Percentiles rank a stretch among this genome's conserved stretches.
Conservation (phyloP, 35 echinoderm and acorn worm genomes). For the Stichopus chloronotus region DNA sequence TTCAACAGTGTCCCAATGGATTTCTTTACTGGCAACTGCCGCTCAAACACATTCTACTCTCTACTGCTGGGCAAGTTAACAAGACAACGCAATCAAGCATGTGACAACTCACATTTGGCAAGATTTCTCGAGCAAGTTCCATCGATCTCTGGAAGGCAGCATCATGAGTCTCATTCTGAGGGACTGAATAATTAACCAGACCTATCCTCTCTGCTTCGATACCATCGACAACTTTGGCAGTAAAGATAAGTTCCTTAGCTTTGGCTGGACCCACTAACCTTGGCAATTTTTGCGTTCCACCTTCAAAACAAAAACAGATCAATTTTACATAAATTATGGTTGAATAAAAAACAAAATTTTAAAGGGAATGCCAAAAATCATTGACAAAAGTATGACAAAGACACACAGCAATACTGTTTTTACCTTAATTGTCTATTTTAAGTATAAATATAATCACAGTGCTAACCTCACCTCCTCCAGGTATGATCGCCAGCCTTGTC, state of each 20-base stretch:
- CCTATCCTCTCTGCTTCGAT: constrained; percentile 77
- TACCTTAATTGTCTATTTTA: too few species aligned
- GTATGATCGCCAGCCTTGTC: constrained; percentile 89
- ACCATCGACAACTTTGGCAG: constrained; percentile 79
- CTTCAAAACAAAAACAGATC: constrained; percentile 17
- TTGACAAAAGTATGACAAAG: too few species aligned
- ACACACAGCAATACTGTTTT: too few species aligned
- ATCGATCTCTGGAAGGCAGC: constrained; percentile 82
- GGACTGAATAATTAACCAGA: constrained; percentile 87
- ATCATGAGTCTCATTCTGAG: constrained; percentile 78
- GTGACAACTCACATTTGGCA: constrained; percentile 24
- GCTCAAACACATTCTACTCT: too few species aligned
- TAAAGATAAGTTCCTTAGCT: constrained; percentile 98
- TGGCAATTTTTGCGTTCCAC: constrained; percentile 84
- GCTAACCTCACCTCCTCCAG: constrained; percentile 80
- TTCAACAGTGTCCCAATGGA: too few species aligned
- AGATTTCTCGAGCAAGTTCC: constrained; percentile 67
- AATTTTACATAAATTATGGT: not conserved
- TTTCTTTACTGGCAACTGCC: too few species aligned
- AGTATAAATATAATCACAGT: not conserved
- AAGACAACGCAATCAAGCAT: too few species aligned
- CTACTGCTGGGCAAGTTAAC: too few species aligned
- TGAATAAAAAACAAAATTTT: too few species aligned
- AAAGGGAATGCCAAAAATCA: too few species aligned
- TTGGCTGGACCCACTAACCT: constrained; percentile 62